Evolutionary conservation across 1,140 invertebrate genomes (phyloP).

Genomic region (Bombus picipes): DNA sequence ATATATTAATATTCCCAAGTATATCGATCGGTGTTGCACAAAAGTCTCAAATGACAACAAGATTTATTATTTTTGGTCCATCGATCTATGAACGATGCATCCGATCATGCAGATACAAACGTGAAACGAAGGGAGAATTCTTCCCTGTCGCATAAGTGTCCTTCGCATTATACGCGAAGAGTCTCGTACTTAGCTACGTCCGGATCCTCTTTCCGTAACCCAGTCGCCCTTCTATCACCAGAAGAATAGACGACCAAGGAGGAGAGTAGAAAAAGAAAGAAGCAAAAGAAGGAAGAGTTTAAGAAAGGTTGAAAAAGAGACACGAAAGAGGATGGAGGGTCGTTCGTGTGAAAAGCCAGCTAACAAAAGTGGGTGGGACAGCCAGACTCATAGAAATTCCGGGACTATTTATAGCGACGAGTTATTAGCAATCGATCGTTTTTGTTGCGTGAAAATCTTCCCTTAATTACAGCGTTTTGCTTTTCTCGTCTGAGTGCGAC

Average conservation of each 20-base stretch:
- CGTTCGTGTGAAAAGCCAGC: slow-evolving; percentile 40
- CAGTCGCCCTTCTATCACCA: slow-evolving; percentile 4
- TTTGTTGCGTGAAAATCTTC: neutral
- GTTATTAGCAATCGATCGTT: slow-evolving; percentile 45
- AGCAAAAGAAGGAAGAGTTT: neutral
- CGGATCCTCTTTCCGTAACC: slow-evolving; percentile 34
- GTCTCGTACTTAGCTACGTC: slow-evolving; percentile 21
- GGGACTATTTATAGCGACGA: slow-evolving; percentile 39
- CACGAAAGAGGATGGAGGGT: slow-evolving; percentile 1
- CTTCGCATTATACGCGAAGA: slow-evolving; percentile 40
- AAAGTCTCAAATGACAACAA: neutral
- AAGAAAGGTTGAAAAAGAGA: neutral
- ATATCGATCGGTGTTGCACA: neutral
- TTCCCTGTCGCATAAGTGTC: slow-evolving; percentile 10
- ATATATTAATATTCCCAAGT: neutral
- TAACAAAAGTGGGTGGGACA: slow-evolving; percentile 46
- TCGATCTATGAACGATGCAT: neutral
- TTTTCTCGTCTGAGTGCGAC: neutral
- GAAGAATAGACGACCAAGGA: slow-evolving; percentile 28
- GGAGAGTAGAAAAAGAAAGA: neutral
- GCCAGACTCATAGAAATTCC: slow-evolving; percentile 41
- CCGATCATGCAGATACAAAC: neutral
- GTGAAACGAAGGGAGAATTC: neutral
- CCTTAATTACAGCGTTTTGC: slow-evolving; percentile 17
- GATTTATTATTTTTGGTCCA: neutral